These are phyloP conservation scores for Anableps anableps DNA, from an alignment of 2,797 vertebrate genomes.

Conservation along the genomic window DNA sequence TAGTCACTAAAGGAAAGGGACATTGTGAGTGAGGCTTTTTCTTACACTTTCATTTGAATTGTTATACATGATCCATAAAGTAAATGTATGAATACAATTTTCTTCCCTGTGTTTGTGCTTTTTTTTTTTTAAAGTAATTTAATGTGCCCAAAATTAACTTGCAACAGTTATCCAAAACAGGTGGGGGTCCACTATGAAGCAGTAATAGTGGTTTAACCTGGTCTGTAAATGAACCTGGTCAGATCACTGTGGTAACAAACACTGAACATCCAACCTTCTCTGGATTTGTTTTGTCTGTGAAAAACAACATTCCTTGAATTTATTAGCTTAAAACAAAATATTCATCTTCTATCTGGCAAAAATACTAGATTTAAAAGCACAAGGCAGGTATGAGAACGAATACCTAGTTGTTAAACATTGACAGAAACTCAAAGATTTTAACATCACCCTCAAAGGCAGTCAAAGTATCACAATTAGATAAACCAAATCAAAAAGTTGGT, in stretches of 20 bases:
- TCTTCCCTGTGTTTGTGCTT: background rate
- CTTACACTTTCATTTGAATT: background rate
- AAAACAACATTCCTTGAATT: background rate
- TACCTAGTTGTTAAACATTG: background rate
- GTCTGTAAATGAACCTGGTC: background rate
- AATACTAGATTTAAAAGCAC: background rate
- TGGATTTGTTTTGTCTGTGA: background rate
- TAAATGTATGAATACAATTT: background rate
- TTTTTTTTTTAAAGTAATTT: background rate
- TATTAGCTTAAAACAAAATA: background rate
- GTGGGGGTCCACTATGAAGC: background rate
- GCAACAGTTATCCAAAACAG: background rate
- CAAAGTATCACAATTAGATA: background rate
- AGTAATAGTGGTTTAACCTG: background rate
- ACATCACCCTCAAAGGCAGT: background rate
- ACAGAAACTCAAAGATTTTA: background rate
- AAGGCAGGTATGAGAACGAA: background rate
- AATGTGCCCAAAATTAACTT: background rate
- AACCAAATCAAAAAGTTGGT: background rate
- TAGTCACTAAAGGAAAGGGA: background rate
- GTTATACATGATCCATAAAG: background rate
- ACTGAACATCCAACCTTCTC: background rate
- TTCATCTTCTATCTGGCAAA: background rate
- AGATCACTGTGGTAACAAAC: background rate
- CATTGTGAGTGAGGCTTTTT: background rate